Evolutionary conservation across 1,140 invertebrate species (phyloP), one percentile per base, ranked within the genome.

Genomic region (Aphelinus atriplicis): DNA sequence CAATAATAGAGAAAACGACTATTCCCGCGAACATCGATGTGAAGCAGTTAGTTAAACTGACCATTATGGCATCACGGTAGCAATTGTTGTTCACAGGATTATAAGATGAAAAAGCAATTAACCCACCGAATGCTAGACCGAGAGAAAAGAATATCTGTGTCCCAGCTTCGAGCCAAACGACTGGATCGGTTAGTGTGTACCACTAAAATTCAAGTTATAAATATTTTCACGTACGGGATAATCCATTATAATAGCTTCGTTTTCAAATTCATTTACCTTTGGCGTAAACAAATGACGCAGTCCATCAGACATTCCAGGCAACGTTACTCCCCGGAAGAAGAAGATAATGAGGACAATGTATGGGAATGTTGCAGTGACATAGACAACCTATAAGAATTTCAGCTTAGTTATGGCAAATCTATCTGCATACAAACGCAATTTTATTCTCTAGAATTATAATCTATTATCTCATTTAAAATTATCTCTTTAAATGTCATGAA

Each of bases 21-120:
- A 99, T 95, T 0, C 97, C 98, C 70, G 98, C 97, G 84, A 99
- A 99, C 92, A 99, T 94, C 7, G 97, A 98, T 0, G 98, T 99
- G 73, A 94, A 92, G 81, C 97, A 97, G 84, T 99, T 99, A 2
- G 96, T 96, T 56, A 98, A 86, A 9, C 96, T 97, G 10, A 99
- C 96, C 85, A 97, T 92, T 4, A 99, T 92, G 0, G 97, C 96
- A 86, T 99, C 98, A 78, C 96, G 89, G 82, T 95, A 97, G 83
- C 96, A 97, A 86, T 98, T 98, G 86, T 98, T 98, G 81, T 97
- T 96, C 0, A 97, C 95, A 26, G 96, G 95, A 87, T 98, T 98
- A 86, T 98, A 98, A 0, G 96, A 98, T 0, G 96, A 96, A 84
- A 97, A 98, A 2, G 97, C 96, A 66, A 98, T 97, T 3, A 98